Conservation (phyloP, 2,113 vertebrate genomes). For the Phaetusa simplex region DNA sequence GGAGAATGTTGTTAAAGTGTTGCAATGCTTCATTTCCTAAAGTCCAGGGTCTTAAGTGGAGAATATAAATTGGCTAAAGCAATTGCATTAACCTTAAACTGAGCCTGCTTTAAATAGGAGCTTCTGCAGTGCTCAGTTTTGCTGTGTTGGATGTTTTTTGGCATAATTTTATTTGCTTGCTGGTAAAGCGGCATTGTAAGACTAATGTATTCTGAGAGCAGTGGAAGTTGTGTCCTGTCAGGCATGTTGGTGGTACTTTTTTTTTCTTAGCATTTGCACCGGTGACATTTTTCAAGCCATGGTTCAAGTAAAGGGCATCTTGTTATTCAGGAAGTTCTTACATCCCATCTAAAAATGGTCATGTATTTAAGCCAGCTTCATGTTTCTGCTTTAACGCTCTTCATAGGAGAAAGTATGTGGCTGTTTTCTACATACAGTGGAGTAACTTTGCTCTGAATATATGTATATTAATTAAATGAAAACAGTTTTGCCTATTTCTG, state of each 20-base stretch:
- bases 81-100: not conserved
- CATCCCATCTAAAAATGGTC: not conserved
- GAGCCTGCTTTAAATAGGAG: not conserved
- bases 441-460: not conserved
- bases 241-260: not conserved
- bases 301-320: conserved; percentile 39
- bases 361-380: not conserved
- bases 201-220: not conserved
- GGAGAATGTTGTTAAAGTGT: not conserved
- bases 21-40: not conserved
- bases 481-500: not conserved
- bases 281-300: conserved; percentile 5
- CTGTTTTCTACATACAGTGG: not conserved
- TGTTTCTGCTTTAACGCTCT: not conserved
- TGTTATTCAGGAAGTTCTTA: not conserved
- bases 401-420: not conserved
- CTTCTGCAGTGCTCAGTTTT: not conserved
- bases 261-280: not conserved
- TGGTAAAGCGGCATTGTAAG: not conserved
- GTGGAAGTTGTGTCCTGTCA: not conserved
- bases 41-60: not conserved
- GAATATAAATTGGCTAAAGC: conserved; percentile 16
- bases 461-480: not conserved
- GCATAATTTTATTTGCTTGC: not conserved
- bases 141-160: not conserved